These are phyloP conservation scores for Trachymyrmex septentrionalis DNA, from an alignment of 1,140 invertebrate genomes.

Conservation along the genomic window DNA sequence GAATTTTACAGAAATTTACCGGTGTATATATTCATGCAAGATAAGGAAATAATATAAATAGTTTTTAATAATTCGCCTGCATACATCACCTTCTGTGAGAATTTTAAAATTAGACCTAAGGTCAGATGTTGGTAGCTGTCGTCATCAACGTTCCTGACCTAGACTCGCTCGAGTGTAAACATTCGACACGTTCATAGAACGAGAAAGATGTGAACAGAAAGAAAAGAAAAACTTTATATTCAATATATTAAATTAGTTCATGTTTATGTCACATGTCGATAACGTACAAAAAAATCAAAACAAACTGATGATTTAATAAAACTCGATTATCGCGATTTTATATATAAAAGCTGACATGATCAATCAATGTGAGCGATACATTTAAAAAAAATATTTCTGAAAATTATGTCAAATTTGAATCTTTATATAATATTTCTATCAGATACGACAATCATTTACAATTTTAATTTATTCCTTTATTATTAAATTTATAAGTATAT, in stretches of 20 bases:
- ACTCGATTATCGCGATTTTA: constrained; percentile 36
- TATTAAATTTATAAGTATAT: neutral
- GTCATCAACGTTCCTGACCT: constrained; percentile 73
- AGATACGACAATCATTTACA: neutral
- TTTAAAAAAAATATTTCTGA: neutral
- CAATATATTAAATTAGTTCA: constrained; percentile 27
- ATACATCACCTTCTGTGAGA: constrained; percentile 32
- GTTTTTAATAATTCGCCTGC: constrained; percentile 37
- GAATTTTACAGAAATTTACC: neutral
- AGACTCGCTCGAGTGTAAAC: constrained; percentile 71
- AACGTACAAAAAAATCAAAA: constrained; percentile 14
- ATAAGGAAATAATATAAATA: constrained; percentile 5
- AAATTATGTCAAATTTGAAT: neutral
- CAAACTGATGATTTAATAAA: constrained; percentile 42
- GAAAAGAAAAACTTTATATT: constrained; percentile 62
- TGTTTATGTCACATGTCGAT: neutral
- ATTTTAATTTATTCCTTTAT: neutral
- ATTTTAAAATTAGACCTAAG: constrained; percentile 71
- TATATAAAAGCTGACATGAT: constrained; percentile 1
- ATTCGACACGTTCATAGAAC: constrained; percentile 44
- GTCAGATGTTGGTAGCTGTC: constrained; percentile 72
- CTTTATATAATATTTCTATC: neutral
- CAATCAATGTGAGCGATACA: neutral
- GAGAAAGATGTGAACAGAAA: constrained; percentile 64
- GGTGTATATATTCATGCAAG: neutral